These are phyloP conservation scores for Psophia crepitans DNA, from an alignment of 2,113 vertebrate genomes.

Conservation along the genomic window DNA sequence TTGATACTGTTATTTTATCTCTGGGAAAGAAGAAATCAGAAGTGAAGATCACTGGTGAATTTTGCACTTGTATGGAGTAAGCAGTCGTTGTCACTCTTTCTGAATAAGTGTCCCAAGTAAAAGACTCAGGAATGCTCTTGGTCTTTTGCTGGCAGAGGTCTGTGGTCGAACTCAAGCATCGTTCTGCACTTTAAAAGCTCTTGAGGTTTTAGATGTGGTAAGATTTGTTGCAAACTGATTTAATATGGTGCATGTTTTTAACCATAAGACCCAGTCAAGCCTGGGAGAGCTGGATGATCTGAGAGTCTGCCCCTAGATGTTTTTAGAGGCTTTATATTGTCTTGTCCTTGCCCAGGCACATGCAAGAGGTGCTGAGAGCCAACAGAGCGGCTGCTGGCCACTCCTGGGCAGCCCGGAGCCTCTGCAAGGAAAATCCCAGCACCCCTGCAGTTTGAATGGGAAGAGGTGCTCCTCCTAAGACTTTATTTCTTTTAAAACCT, in stretches of 20 bases:
- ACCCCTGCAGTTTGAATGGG: not conserved
- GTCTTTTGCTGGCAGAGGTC: not conserved
- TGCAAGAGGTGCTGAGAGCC: not conserved
- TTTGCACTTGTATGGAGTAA: not conserved
- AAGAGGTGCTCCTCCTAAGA: not conserved
- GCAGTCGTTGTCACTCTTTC: not conserved
- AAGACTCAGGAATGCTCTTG: not conserved
- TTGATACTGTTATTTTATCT: not conserved
- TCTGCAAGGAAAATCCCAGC: not conserved
- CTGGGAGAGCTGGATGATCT: not conserved
- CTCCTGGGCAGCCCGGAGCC: not conserved
- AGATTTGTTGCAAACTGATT: not conserved
- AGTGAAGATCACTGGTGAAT: not conserved
- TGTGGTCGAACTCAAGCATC: slow-evolving; percentile 34
- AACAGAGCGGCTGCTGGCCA: fast-evolving
- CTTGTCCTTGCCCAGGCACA: not conserved
- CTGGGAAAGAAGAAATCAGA: not conserved
- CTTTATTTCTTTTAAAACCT: not conserved
- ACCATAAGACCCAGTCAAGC: not conserved
- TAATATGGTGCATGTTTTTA: not conserved
- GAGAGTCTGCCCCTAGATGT: not conserved
- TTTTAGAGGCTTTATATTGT: not conserved
- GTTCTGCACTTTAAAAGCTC: slow-evolving; percentile 16
- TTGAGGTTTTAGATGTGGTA: slow-evolving; percentile 26
- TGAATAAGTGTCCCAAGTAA: not conserved